Evolutionary conservation across 2,888 invertebrate species (phyloP).

Genomic region (Cremastinae sp.): DNA sequence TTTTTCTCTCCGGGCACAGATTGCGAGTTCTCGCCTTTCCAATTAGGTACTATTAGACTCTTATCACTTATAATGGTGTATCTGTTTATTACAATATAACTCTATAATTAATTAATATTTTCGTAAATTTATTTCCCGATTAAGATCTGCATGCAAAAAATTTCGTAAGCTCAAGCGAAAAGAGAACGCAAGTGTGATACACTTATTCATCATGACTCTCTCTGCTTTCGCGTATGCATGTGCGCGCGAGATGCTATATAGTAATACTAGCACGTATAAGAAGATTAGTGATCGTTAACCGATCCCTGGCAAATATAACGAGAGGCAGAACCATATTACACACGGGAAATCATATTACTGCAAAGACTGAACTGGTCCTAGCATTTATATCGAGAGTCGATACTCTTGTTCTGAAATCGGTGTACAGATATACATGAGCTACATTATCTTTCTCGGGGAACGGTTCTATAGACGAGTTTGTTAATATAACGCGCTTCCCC

Average conservation of each 20-base stretch:
- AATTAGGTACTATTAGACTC: slow-evolving; percentile 61
- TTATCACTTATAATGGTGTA: too few relatives aligned
- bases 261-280: slow-evolving; percentile 14
- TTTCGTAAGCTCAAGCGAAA: slow-evolving; percentile 45
- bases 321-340: slow-evolving; percentile 37
- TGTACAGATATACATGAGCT: slow-evolving; percentile 4
- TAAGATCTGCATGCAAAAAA: slow-evolving; percentile 61
- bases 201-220: slow-evolving; percentile 46
- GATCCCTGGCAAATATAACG: slow-evolving; percentile 43
- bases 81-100: slow-evolving; percentile 65
- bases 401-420: slow-evolving; percentile 19
- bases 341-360: slow-evolving; percentile 49
- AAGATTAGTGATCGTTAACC: slow-evolving; percentile 30
- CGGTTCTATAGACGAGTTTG: slow-evolving; percentile 40
- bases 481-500: slow-evolving; percentile 47
- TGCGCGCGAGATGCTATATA: slow-evolving; percentile 10
- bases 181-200: slow-evolving; percentile 25
- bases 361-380: slow-evolving; percentile 13
- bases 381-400: slow-evolving; percentile 46
- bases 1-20: slow-evolving; percentile 18
- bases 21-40: slow-evolving; percentile 63
- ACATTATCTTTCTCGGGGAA: slow-evolving; percentile 45
- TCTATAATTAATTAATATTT: slow-evolving; percentile 69
- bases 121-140: slow-evolving; percentile 67
- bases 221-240: slow-evolving; percentile 43